Percentiles rank a stretch among this genome's conserved stretches.
These are phyloP conservation scores for Canis aureus DNA, from an alignment of 2,113 vertebrate species.

Conservation along the genomic window DNA sequence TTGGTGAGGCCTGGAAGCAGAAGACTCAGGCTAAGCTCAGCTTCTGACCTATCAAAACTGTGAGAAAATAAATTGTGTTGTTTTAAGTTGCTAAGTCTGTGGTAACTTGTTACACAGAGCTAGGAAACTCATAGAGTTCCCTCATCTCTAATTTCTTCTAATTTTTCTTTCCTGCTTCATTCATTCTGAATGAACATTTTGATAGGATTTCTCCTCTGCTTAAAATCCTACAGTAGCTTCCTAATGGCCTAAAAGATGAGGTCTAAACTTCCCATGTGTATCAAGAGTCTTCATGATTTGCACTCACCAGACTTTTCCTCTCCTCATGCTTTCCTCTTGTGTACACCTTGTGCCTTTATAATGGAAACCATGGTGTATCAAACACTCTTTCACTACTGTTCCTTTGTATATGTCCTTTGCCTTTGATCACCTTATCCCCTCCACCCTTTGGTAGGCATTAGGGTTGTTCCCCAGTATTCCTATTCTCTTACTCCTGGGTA, in stretches of 20 bases:
- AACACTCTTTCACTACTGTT: neutral
- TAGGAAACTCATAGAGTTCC: neutral
- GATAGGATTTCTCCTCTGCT: neutral
- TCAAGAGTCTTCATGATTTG: neutral
- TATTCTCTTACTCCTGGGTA: neutral
- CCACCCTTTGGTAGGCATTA: neutral
- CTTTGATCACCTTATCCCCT: neutral
- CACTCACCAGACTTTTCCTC: neutral
- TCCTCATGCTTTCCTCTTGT: neutral
- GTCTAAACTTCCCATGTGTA: neutral
- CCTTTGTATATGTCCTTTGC: neutral
- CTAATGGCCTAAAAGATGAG: neutral
- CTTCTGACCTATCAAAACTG: neutral
- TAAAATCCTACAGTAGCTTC: neutral
- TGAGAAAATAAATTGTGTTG: neutral
- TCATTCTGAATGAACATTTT: slow-evolving; percentile 35
- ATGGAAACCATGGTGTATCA: neutral
- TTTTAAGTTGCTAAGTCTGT: neutral
- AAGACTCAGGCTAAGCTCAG: neutral
- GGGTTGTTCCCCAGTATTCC: too few species aligned
- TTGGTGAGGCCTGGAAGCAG: neutral
- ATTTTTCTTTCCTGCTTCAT: slow-evolving; percentile 8
- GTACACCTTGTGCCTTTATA: neutral
- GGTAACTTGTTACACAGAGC: neutral
- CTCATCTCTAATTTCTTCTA: neutral